Conservation (phyloP, 2,888 invertebrate genomes). For the Folsomia manolachei region DNA sequence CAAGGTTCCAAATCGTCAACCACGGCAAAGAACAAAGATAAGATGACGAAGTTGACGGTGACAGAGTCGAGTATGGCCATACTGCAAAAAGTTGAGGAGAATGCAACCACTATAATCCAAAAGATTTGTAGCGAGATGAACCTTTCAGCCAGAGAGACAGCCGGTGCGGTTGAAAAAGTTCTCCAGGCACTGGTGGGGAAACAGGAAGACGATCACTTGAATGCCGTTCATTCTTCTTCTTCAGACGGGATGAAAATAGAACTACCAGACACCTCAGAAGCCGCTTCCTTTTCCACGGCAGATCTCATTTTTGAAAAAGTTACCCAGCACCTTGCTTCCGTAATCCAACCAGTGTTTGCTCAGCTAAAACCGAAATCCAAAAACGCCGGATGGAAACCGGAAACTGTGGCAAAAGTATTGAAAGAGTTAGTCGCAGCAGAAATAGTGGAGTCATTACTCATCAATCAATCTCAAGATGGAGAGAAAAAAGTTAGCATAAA, state of each 20-base stretch:
- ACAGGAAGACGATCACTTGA: not conserved
- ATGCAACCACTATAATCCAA: not conserved
- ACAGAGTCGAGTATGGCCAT: not conserved
- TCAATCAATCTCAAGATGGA: not conserved
- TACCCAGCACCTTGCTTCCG: not conserved
- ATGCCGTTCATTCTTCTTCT: not conserved
- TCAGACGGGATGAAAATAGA: conserved; percentile 4
- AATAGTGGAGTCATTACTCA: not conserved
- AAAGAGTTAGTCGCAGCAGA: conserved; percentile 3
- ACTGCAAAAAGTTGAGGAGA: conserved; percentile 1
- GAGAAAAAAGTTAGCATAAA: not conserved
- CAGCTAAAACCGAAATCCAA: not conserved
- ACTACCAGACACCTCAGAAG: not conserved
- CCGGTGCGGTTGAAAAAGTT: conserved; percentile 8
- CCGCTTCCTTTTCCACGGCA: not conserved
- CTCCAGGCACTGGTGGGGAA: not conserved
- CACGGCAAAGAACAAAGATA: not conserved
- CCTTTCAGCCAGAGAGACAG: not conserved
- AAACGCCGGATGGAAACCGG: not conserved
- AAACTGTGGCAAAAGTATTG: conserved; percentile 7
- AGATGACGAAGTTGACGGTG: not conserved
- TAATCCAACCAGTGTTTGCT: conserved; percentile 5
- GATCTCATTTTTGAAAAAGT: conserved; percentile 12
- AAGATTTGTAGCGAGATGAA: conserved; percentile 18
- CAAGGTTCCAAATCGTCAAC: no score